Evolutionary conservation across 2,113 vertebrate genomes (phyloP), one percentile per base, ranked within the genome.

Genomic region (Ciconia boyciana): DNA sequence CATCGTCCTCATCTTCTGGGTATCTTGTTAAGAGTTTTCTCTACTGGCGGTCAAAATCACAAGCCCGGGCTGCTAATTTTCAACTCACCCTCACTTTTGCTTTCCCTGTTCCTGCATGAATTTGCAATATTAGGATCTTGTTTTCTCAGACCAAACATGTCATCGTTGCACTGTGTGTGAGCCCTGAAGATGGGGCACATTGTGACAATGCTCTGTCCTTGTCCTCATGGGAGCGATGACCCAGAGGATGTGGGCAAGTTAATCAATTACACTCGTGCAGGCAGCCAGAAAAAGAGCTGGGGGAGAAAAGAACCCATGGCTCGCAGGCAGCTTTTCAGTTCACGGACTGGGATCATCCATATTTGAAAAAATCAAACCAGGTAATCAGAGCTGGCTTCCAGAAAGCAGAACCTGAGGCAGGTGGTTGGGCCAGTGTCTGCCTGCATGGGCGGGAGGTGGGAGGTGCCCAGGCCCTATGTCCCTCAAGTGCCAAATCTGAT

Each of bases 111-210:
- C 11, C 39, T 68, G 18, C 6, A 9, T 39, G 39, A 92, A 54
- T 7, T 22, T 87, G 21, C 7, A 46, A 14, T 28, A 31, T 51
- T 66, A 61, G 41, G 10, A 58, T 55, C 36, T 61, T 84, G 20
- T 77, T 92, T 83, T 64, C 31, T 84, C 25, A 60, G 61, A 57
- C 5, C 25, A 64, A 77, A 66, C 14, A 31, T 31, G 25, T 11
- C 22, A 62, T 10, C 1, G 4, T 10, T 25, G 28, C 22, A 25
- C 13, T 34, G 15, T 0, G 1, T 41, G 10, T 66, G 46, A 86
- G 13, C 19, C 46, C 34, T 28, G 22, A 75, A 61, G 19, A 76
- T 7, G 9, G 14, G 10, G 4, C 17, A 65, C 12, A 3, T 1
- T 21, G 32, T 86, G 83, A 31, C 21, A 83, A 2, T 46, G 15